Evolutionary conservation across 2,888 invertebrate species (phyloP), one percentile per base, ranked within the genome.

Genomic region (Lucinisca nassula): DNA sequence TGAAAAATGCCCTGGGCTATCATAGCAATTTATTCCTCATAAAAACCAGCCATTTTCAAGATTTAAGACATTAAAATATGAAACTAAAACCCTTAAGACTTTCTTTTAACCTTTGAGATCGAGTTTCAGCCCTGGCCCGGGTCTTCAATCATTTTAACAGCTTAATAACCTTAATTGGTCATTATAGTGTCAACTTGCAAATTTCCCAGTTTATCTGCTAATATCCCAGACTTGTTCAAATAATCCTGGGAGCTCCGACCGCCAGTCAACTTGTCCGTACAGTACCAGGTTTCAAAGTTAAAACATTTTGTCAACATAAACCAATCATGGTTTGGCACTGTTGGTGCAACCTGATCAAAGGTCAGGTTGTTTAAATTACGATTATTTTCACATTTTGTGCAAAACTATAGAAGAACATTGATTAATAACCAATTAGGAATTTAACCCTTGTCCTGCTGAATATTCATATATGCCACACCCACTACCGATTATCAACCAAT

Each of bases 81-180:
- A 67, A 32, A 67, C 21, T 12, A 67, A 67, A 67, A 12, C 35
- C 35, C 32, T 3, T 35, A 32, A 67, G 67, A 35, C 67, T 67
- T 67, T 35, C 67, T 67, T 67, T 67, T 35, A 67, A 67, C 67
- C 67, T 67, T 35, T 67, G 21, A 30, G 32, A 67, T 67, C 35
- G 17, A 35, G 67, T 67, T 67, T 67, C 67, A 32, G 17, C 8
- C 8, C 67, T 30, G 6, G 24, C 3, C 67, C 67, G 35, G 21
- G 74, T 74, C 49, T 32, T 32, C 27, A 49, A 72, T 49, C 70
- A 79, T 70, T 79, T 72, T 37, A 35, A 72, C 72, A 79, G 51
- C 72, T 32, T 49, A 72, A 51, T 67, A 35, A 79, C 51, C 67
- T 72, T 72, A 79, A 79, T 74, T 74, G 74, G 37, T 74, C 74